Base-by-base conservation (phyloP, 2,888 invertebrate species). In the Hypomecis punctinalis region DNA sequence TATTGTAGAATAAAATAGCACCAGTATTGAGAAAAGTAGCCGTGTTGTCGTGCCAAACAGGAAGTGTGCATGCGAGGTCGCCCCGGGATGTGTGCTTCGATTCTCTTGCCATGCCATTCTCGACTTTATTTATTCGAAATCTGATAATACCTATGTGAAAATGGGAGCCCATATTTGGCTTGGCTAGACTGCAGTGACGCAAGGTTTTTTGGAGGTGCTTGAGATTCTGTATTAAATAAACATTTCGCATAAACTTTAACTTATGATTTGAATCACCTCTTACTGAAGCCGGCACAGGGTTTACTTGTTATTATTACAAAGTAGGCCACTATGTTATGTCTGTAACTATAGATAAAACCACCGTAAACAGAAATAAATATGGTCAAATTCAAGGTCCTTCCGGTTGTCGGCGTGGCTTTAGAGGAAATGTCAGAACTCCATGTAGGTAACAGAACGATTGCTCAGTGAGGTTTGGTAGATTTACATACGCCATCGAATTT, bases 31-130 rank as follows among this genome's bases (percentile, higher is more conserved):
- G 84, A 80, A 79, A 83, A 89, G 88, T 81, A 88, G 92, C 84
- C 92, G 76, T 76, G 85, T 77, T 87, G 91, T 85, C 91, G 90
- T 89, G 92, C 92, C 92, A 92, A 92, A 91, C 91, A 90, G 92
- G 92, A 92, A 92, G 91, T 84, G 76, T 80, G 88, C 85, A 81
- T 83, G 85, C 86, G 85, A 90, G 84, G 83, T 85, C 82, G 83
- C 77, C 76, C 74, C 79, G 85, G 86, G 88, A 88, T 88, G 85
- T 86, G 86, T 80, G 89, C 86, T 89, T 89, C 89, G 87, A 90
- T 85, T 85, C 86, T 69, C 77, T 76, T 80, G 86, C 84, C 80
- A 74, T 67, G 74, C 80, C 71, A 89, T 81, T 84, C 75, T 84
- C 75, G 72, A 78, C 88, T 75, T 82, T 91, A 86, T 86, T 82